These are phyloP conservation scores for Tautogolabrus adspersus DNA, from an alignment of 2,113 vertebrate genomes.

Conservation along the genomic window DNA sequence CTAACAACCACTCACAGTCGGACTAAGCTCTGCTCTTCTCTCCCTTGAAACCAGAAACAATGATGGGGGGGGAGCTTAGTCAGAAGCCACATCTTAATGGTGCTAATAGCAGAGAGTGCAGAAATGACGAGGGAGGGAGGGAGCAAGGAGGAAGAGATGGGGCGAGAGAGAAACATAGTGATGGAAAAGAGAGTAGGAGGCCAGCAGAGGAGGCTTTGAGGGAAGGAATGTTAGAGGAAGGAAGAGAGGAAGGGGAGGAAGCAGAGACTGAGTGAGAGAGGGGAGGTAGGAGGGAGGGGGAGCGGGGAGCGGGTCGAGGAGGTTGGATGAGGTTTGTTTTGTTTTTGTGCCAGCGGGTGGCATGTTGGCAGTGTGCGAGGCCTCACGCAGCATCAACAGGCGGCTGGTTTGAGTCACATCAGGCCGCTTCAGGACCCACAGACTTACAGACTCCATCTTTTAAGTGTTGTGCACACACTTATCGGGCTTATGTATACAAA, in stretches of 20 bases:
- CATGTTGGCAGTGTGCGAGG: constrained; percentile 48
- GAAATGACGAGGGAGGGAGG: constrained; percentile 7
- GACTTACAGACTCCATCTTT: constrained; percentile 62
- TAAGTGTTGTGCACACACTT: constrained; percentile 61
- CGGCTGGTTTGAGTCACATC: constrained; percentile 48
- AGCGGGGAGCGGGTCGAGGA: background rate
- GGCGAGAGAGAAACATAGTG: background rate
- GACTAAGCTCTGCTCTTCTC: constrained; percentile 59
- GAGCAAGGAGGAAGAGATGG: constrained; percentile 3
- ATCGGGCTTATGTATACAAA: constrained; percentile 55
- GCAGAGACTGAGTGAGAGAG: constrained; percentile 15
- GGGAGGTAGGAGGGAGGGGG: constrained; percentile 24
- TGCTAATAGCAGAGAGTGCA: constrained; percentile 56
- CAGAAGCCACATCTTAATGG: constrained; percentile 67
- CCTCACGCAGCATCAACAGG: constrained; percentile 52
- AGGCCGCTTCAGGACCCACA: constrained; percentile 31
- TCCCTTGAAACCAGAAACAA: constrained; percentile 68
- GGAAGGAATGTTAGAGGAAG: constrained; percentile 49
- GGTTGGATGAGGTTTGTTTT: constrained; percentile 55
- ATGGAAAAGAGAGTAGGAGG: constrained; percentile 37
- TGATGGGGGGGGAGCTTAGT: constrained; percentile 48
- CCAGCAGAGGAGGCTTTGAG: constrained; percentile 33
- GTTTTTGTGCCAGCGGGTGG: constrained; percentile 55
- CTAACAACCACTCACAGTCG: constrained; percentile 61
- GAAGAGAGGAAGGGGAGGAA: constrained; percentile 31